Evolutionary conservation across 2,888 invertebrate species (phyloP).

Genomic region (Morpho helenor): DNA sequence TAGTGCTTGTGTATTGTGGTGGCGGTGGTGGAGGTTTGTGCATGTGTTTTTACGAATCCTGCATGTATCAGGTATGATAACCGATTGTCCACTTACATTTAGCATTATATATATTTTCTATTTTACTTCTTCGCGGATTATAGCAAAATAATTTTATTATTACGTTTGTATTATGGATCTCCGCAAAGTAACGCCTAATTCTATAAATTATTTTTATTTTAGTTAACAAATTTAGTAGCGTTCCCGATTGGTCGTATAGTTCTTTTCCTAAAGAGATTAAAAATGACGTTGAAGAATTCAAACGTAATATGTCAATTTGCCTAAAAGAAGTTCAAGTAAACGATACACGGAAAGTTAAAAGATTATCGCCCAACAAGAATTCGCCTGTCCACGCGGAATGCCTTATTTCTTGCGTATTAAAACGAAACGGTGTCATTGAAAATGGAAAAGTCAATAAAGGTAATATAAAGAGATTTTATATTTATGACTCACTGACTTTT

Average conservation of each 20-base stretch:
- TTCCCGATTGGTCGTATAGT: constrained; percentile 78
- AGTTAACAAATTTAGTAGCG: constrained; percentile 9
- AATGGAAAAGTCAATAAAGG: constrained; percentile 65
- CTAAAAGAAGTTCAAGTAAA: constrained; percentile 58
- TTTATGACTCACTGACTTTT: no score
- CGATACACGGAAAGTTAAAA: constrained; percentile 48
- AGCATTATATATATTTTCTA: no score
- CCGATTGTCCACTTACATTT: no score
- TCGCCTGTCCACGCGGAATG: constrained; percentile 68
- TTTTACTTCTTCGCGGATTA: no score
- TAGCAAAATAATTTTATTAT: no score
- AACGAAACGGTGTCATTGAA: constrained; percentile 58
- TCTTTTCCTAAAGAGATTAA: constrained; percentile 50
- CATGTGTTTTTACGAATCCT: no score
- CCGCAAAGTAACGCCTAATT: no score
- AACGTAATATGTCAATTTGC: constrained; percentile 65
- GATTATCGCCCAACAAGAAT: constrained; percentile 56
- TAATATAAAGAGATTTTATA: constrained; percentile 24
- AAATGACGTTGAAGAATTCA: constrained; percentile 53
- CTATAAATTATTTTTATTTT: no score
- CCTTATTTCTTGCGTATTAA: constrained; percentile 66
- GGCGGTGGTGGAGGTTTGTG: no score
- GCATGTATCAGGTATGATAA: no score
- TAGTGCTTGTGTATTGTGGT: no score
- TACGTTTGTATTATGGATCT: no score